These are phyloP conservation scores for Drosophila lutescens DNA, from an alignment of 2,888 invertebrate genomes.

Conservation along the genomic window DNA sequence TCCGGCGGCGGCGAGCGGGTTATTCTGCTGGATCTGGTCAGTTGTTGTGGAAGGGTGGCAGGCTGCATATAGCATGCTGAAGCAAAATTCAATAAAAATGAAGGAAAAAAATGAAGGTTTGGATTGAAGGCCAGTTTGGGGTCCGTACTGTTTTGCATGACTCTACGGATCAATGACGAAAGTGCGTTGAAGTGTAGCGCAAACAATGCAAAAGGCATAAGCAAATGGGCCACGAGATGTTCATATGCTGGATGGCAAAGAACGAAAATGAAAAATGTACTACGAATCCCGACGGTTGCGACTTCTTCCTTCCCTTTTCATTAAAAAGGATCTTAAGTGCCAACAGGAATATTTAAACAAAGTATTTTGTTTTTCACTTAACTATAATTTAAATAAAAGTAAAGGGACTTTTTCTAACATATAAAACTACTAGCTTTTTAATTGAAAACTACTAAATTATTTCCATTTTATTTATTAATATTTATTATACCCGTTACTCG, in stretches of 20 bases:
- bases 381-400: too few relatives aligned
- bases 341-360: not conserved
- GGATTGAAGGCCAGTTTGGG: constrained; percentile 30
- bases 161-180: constrained; percentile 73
- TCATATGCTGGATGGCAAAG: not conserved
- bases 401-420: too few relatives aligned
- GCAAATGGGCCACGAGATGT: constrained; percentile 65
- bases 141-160: constrained; percentile 2
- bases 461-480: too few relatives aligned
- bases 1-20: constrained; percentile 22
- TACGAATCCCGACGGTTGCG: not conserved
- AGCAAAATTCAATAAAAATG: constrained; percentile 45
- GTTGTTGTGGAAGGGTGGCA: constrained; percentile 3
- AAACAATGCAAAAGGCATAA: constrained; percentile 73
- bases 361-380: too few relatives aligned
- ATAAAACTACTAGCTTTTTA: too few relatives aligned
- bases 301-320: not conserved
- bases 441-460: too few relatives aligned
- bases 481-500: too few relatives aligned
- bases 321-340: not conserved
- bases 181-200: constrained; percentile 80
- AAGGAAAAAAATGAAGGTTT: constrained; percentile 48
- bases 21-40: constrained; percentile 22
- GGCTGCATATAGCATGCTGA: not conserved
- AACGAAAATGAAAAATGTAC: constrained; percentile 1